Base-by-base conservation (phyloP, 2,888 invertebrate species). In the Clitarchus hookeri region DNA sequence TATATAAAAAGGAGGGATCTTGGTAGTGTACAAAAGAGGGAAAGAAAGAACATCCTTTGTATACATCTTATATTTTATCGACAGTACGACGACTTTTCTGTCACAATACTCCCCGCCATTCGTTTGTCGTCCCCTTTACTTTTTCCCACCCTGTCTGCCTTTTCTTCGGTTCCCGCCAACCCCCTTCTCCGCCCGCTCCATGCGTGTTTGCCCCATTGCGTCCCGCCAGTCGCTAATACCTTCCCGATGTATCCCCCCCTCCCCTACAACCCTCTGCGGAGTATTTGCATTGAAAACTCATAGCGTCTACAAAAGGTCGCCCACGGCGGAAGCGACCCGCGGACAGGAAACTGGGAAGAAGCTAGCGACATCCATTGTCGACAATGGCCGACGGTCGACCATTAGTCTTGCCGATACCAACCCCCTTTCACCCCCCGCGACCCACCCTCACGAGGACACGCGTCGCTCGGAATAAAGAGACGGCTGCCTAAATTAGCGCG, bases 201-300 rank as follows among this genome's bases (percentile, higher is more conserved):
- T 23, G 65, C 65, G 23, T 65, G 65, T 65, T 82, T 82, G 82
- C 82, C 82, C 82, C 82, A 36, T 87, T 85, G 83, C n/a, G 83
- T 44, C 84, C 86, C 84, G 85, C 82, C 83, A 84, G 87, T 85
- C 84, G 87, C 87, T 88, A 88, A 88, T 88, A 88, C 88, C 86
- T 88, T 87, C 87, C 87, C 88, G 87, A 86, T 87, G 83, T 85
- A 77, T 79, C 54, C 84, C 65, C 65, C 65, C n/a, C 65, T 65
- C 65, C 8, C 8, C 65, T 23, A 19, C 65, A n/a, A 19, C 8
- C 8, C n/a, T 65, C n/a, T 2, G 65, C n/a, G 65, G n/a, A n/a
- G 65, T 23, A 87, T 88, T 88, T 88, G 86, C 88, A 88, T 88
- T 84, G 86, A 86, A 88, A 87, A 85, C 86, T 86, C 88, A 85